Percentiles rank a stretch among this genome's conserved stretches.
Conservation (phyloP, 2,113 vertebrate genomes). For the Channa argus region DNA sequence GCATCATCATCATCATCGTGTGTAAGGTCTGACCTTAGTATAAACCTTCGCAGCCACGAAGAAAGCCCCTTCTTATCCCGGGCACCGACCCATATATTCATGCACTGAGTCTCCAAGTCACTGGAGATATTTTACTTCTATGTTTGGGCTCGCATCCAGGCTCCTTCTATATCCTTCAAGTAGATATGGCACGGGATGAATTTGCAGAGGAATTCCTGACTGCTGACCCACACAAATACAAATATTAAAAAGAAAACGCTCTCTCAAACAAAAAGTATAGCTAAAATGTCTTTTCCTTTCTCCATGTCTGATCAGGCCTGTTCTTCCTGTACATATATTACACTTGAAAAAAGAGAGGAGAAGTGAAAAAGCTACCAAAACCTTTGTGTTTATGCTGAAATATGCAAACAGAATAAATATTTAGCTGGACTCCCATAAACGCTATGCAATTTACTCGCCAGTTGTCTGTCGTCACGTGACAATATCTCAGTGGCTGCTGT, state of each 20-base stretch:
- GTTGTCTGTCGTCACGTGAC: conserved; percentile 70
- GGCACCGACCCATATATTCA: conserved; percentile 50
- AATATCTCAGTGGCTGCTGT: conserved; percentile 67
- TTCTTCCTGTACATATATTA: conserved; percentile 38
- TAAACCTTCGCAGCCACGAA: conserved; percentile 68
- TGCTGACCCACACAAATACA: neutral
- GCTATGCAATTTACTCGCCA: conserved; percentile 63
- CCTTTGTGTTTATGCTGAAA: conserved; percentile 64
- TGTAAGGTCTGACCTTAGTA: conserved; percentile 64
- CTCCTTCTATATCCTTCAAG: conserved; percentile 39
- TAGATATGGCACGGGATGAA: conserved; percentile 55
- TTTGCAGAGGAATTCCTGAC: conserved; percentile 38
- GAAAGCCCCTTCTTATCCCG: conserved; percentile 71
- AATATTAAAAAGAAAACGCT: conserved; percentile 11
- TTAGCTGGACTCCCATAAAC: conserved; percentile 58
- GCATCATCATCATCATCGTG: conserved; percentile 34
- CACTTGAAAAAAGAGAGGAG: conserved; percentile 28
- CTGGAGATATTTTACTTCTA: conserved; percentile 75
- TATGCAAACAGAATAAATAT: conserved; percentile 71
- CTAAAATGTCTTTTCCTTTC: conserved; percentile 14
- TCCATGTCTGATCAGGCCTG: conserved; percentile 32
- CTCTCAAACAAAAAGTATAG: conserved; percentile 18
- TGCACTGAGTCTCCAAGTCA: conserved; percentile 70
- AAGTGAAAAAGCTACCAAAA: conserved; percentile 52
- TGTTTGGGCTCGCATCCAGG: conserved; percentile 62